A percentile compares a stretch with the other conserved stretches of the same genome.
Evolutionary conservation across 2,888 invertebrate genomes (phyloP).

Genomic region (Aradus depressus): DNA sequence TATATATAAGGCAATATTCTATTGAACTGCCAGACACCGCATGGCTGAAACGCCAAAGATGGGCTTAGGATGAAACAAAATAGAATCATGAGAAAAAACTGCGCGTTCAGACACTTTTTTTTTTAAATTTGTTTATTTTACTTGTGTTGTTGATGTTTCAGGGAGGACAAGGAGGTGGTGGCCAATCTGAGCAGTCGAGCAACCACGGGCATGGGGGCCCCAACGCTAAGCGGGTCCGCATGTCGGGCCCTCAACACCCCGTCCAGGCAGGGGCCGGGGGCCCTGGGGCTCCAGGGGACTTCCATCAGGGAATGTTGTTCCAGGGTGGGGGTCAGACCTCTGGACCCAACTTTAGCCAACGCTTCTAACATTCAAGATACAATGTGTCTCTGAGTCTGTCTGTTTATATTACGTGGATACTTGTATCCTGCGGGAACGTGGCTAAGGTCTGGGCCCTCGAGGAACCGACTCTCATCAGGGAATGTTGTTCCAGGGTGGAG

Average conservation of each 20-base stretch:
- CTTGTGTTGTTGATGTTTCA: slow-evolving; percentile 15
- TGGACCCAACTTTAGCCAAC: slow-evolving; percentile 35
- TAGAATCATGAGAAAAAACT: too few relatives aligned
- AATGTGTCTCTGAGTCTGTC: too few relatives aligned
- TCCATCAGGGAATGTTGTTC: slow-evolving; percentile 37
- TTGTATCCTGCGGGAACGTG: too few relatives aligned
- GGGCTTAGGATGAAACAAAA: too few relatives aligned
- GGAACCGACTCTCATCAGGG: slow-evolving; percentile 39
- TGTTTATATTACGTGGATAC: too few relatives aligned
- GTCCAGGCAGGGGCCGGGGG: slow-evolving; percentile 41
- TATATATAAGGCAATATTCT: too few relatives aligned
- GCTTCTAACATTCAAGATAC: too few relatives aligned
- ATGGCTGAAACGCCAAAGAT: too few relatives aligned
- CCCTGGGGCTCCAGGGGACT: slow-evolving; percentile 34
- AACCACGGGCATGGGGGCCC: slow-evolving; percentile 43
- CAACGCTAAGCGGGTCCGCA: slow-evolving; percentile 52
- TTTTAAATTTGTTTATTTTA: too few relatives aligned
- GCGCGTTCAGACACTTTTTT: too few relatives aligned
- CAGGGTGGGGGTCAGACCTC: slow-evolving; percentile 25
- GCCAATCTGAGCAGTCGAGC: slow-evolving; percentile 32
- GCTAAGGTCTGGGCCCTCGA: slow-evolving; percentile 39
- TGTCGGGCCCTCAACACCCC: slow-evolving; percentile 50
- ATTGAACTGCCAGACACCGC: too few relatives aligned
- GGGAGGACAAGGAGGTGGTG: slow-evolving; percentile 32
- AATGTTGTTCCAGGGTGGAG: slow-evolving; percentile 24